Percentiles rank a stretch among this genome's conserved stretches.
Evolutionary conservation across 1,140 invertebrate species (phyloP).

Genomic region (Brachionus plicatilis): DNA sequence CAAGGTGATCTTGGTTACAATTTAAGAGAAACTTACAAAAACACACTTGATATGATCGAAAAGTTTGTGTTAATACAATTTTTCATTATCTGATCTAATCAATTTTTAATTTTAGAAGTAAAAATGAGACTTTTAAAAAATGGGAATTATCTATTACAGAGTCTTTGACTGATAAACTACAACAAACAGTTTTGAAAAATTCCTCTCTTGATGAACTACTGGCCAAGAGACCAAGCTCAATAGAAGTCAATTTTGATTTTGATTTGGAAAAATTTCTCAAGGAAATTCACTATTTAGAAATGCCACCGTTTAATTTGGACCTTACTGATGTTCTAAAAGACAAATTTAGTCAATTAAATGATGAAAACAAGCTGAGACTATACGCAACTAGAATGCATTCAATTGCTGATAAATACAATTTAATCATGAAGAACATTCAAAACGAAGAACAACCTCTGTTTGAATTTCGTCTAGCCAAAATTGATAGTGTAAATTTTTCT

Average conservation of each 20-base stretch:
- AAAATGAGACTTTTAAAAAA: conserved; percentile 45
- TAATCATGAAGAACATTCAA: conserved; percentile 53
- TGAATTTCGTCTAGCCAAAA: conserved; percentile 51
- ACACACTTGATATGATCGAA: conserved; percentile 46
- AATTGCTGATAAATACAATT: conserved; percentile 54
- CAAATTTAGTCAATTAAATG: conserved; percentile 25
- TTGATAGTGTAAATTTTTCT: conserved; percentile 47
- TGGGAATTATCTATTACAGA: conserved; percentile 50
- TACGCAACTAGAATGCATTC: conserved; percentile 50
- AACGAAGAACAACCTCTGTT: conserved; percentile 53
- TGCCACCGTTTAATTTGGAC: conserved; percentile 49
- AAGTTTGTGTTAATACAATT: conserved; percentile 42
- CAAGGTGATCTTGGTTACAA: conserved; percentile 52
- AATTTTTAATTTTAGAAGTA: conserved; percentile 44
- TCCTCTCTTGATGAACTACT: conserved; percentile 45
- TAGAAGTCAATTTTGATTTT: conserved; percentile 52
- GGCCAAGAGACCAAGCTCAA: conserved; percentile 50
- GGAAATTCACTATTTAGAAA: conserved; percentile 51
- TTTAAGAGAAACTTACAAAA: conserved; percentile 50
- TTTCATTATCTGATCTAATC: too few relatives aligned
- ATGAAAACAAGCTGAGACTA: conserved; percentile 7
- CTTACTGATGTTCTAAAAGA: conserved; percentile 27
- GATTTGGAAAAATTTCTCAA: conserved; percentile 49
- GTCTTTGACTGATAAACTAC: conserved; percentile 49
- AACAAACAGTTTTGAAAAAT: conserved; percentile 52